phyloP scores from a whole-genome alignment of 2,113 vertebrate genomes.

The Microcebus ravelobensis region DNA sequence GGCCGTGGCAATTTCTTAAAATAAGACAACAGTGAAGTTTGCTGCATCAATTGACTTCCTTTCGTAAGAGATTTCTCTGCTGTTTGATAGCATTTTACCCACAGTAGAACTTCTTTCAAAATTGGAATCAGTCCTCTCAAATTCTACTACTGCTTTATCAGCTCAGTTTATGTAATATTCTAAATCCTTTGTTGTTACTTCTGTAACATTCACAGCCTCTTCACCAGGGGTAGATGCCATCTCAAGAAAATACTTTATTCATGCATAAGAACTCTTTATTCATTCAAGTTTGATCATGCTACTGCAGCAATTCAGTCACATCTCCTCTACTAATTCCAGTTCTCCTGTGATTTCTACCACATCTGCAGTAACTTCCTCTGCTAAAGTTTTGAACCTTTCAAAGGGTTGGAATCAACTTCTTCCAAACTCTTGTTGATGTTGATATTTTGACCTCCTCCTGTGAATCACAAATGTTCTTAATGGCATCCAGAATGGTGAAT shows the following conservation, averaged over 20 bases:
- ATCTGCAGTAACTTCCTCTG: background rate
- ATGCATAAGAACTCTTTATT: background rate
- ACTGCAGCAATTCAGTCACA: background rate
- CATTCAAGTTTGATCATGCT: background rate
- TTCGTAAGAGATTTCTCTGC: background rate
- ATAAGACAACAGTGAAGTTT: background rate
- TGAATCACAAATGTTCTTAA: background rate
- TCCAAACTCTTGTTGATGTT: background rate
- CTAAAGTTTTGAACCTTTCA: background rate
- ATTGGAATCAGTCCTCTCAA: background rate
- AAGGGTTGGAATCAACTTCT: background rate
- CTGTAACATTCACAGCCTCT: background rate
- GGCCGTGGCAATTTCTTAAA: background rate
- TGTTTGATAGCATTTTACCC: background rate
- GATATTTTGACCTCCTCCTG: background rate
- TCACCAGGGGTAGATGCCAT: background rate
- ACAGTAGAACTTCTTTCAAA: background rate
- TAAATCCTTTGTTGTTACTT: background rate
- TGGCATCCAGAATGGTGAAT: background rate
- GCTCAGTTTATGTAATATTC: background rate
- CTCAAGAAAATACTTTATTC: background rate
- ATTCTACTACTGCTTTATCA: background rate
- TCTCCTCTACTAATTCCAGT: background rate
- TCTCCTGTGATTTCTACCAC: background rate
- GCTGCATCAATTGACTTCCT: background rate